These are phyloP conservation scores for Micromesistius poutassou DNA, from an alignment of 2,797 vertebrate species.

Conservation along the genomic window DNA sequence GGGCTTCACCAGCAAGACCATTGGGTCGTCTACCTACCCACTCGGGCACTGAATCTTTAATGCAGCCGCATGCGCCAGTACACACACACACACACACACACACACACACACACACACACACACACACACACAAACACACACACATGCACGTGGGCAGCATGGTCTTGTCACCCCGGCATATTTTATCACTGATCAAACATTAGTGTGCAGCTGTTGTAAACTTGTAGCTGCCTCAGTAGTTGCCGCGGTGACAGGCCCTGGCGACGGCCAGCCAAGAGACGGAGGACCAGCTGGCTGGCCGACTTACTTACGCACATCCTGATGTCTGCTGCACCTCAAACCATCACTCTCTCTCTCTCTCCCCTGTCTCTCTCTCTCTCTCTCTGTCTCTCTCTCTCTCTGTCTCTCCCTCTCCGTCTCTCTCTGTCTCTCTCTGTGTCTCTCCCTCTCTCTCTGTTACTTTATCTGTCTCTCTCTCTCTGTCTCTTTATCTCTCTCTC, in stretches of 20 bases:
- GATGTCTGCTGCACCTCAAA: constrained; percentile 32
- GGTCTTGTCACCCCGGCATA: constrained; percentile 91
- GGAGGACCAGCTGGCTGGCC: constrained; percentile 72
- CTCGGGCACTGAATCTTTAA: constrained; percentile 88
- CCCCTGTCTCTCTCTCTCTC: constrained; percentile 45
- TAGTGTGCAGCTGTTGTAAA: constrained; percentile 88
- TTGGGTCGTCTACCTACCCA: constrained; percentile 74
- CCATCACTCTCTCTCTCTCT: constrained; percentile 25
- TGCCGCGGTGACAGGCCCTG: constrained; percentile 69
- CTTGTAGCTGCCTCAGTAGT: constrained; percentile 84
- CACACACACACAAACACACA: too few relatives aligned
- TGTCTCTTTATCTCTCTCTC: constrained; percentile 30
- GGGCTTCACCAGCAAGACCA: constrained; percentile 68
- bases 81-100: background rate
- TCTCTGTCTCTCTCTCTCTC: constrained; percentile 19
- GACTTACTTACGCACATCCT: constrained; percentile 56
- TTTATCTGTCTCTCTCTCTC: constrained; percentile 9
- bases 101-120: too few relatives aligned
- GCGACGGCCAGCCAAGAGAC: constrained; percentile 74
- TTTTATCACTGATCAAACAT: constrained; percentile 97
- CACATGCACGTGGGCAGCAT: constrained; percentile 85
- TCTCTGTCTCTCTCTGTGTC: constrained; percentile 21
- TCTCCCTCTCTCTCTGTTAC: constrained; percentile 5
- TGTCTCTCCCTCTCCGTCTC: constrained; percentile 32
- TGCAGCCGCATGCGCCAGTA: constrained; percentile 44